Evolutionary conservation across 2,888 invertebrate genomes (phyloP), one percentile per base, ranked within the genome.

Genomic region (Thysanoteuthis rhombus): DNA sequence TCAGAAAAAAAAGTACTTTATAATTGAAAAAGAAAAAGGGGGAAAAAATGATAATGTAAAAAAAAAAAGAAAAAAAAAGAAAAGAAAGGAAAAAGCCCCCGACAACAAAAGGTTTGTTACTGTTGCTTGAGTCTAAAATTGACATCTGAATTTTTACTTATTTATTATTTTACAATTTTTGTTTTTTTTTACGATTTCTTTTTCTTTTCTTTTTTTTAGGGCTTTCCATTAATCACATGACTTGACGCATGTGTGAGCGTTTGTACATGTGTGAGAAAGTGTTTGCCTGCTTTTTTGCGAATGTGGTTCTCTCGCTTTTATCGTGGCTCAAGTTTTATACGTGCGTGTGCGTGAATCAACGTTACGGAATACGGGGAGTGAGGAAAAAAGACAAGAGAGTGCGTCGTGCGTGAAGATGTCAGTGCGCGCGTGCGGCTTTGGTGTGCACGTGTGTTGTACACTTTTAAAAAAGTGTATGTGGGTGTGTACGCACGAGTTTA

Each of bases 161-260:
- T 75, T 75, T 75, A n/a, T 75, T 75, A n/a, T 6, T 75, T 75
- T 75, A 75, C 16, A 19, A 8, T 75, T 12, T n/a, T 32, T 75
- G 10, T 75, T 75, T 75, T 32, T 58, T 58, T 58, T 28, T 58
- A 28, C 58, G 28, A 28, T 58, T 58, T 28, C 8, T 58, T 58
- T 28, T 58, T 58, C 32, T 28, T 58, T 25, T 58, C 32, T 75
- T 75, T 75, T 58, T 58, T 32, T 75, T 75, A 75, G n/a, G 75
- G n/a, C 75, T 75, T 75, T 75, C 75, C 75, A 75, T 75, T 75
- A 75, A 75, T 75, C 75, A 75, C 75, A 75, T 75, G 75, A 75
- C n/a, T 32, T 75, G 47, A 47, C 47, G 75, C n/a, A 16, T 75
- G n/a, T n/a, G n/a, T 75, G 75, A n/a, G 75, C 75, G 75, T n/a